Base-by-base conservation (phyloP, 1,140 invertebrate species). In the Aphis craccivora region DNA sequence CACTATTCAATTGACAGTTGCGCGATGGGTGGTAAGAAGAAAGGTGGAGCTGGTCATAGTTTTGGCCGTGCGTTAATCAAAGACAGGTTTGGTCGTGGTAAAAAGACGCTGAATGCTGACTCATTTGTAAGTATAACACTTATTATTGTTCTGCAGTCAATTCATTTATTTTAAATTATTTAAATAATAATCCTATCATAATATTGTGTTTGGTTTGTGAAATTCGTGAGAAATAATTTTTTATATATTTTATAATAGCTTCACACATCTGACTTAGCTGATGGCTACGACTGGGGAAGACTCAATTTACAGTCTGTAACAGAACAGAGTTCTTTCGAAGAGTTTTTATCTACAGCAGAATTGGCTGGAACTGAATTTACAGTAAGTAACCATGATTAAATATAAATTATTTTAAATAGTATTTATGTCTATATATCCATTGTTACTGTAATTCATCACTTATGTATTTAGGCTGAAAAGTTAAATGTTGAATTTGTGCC, bases 291-390 rank as follows among this genome's bases (percentile, higher is more conserved):
- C 91, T 99, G 98, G 98, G 97, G 97, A 86, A 96, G 97, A 76
- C 95, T 99, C 0, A 99, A 99, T 95, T 95, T 99, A 7, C 97
- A 98, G 95, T 99, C 99, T 0, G 97, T 99, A 0, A 99, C 99
- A 1, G 99, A 99, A 95, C 98, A 99, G 95, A 98, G 97, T 91
- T 98, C 98, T 37, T 97, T 99, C 93, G 98, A 99, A 96, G 99
- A 99, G 94, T 99, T 99, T 95, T 95, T 99, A 1, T 97, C 97
- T 0, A 99, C 98, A 2, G 99, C 99, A 18, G 97, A 99, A 95
- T 95, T 99, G 84, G 98, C 99, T 7, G 98, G 98, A 45, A 98
- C 97, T 18, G 98, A 99, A 95, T 99, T 99, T 95, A 95, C 94
- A 96, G 96, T 96, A 95, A 95, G 35, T 40, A 76, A 93, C 87